Evolutionary conservation across 2,113 vertebrate species (phyloP).

Genomic region (Choloepus hoffmanni): DNA sequence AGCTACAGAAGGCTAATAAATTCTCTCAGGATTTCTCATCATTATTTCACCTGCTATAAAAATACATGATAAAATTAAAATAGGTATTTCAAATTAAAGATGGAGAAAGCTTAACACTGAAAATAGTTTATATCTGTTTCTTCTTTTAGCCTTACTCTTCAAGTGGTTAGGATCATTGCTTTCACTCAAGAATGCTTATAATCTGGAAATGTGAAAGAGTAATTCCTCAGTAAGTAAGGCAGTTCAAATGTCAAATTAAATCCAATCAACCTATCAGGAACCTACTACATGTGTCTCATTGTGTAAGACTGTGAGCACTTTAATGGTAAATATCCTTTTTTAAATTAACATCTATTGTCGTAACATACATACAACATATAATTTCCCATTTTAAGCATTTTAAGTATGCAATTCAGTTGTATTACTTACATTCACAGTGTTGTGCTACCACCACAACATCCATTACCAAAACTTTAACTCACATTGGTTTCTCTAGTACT

Average conservation of each 20-base stretch:
- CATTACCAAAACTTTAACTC: too few relatives aligned
- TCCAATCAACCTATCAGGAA: not conserved
- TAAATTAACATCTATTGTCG: too few relatives aligned
- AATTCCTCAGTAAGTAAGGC: not conserved
- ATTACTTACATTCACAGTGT: too few relatives aligned
- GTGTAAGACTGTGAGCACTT: not conserved
- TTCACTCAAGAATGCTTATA: constrained; percentile 11
- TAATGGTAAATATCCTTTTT: not conserved
- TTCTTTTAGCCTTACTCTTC: not conserved
- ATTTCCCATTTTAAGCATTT: too few relatives aligned
- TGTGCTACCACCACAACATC: too few relatives aligned
- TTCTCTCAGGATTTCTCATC: not conserved
- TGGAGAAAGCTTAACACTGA: not conserved
- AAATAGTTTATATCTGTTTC: not conserved
- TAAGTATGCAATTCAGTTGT: too few relatives aligned
- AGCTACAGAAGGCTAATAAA: not conserved
- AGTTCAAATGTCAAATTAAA: not conserved
- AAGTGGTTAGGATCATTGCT: not conserved
- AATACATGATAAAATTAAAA: not conserved
- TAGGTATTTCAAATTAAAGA: not conserved
- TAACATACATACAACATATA: too few relatives aligned
- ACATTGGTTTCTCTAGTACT: not conserved
- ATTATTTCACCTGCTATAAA: not conserved
- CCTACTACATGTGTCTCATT: not conserved
- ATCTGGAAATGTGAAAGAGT: not conserved